A percentile compares a stretch with the other conserved stretches of the same genome.
These are phyloP conservation scores for Protonemura montana DNA, from an alignment of 2,888 invertebrate genomes.

Conservation along the genomic window DNA sequence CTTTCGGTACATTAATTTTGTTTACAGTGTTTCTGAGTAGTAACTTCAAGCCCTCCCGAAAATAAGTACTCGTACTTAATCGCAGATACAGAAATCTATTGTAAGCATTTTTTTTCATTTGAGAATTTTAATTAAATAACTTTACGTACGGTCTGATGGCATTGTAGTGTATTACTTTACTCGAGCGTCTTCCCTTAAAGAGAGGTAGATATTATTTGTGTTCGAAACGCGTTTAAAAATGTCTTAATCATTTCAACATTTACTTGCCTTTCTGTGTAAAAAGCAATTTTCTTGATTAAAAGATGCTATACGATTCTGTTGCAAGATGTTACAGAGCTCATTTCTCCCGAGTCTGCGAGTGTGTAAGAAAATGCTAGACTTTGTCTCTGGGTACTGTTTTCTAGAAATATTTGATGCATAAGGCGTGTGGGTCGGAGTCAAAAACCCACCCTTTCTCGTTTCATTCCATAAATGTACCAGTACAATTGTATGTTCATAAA, in stretches of 20 bases:
- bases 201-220: background rate
- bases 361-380: background rate
- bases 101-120: background rate
- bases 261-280: background rate
- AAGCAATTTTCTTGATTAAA: constrained; percentile 7
- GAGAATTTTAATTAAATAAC: background rate
- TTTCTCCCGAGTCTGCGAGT: background rate
- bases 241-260: background rate
- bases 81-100: background rate
- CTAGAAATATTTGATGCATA: too few relatives aligned
- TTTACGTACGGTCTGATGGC: background rate
- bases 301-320: background rate
- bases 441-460: too few relatives aligned
- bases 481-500: too few relatives aligned
- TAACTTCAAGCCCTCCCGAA: background rate
- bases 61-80: constrained; percentile 2
- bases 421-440: too few relatives aligned
- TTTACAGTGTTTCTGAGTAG: background rate
- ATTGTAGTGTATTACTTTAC: background rate
- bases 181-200: background rate
- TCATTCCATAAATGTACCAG: too few relatives aligned
- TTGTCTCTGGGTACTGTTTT: background rate
- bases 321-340: background rate
- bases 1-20: background rate
- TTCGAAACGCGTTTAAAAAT: background rate